These are phyloP conservation scores for Ceratina japonica DNA, from an alignment of 1,140 invertebrate species.

Conservation along the genomic window DNA sequence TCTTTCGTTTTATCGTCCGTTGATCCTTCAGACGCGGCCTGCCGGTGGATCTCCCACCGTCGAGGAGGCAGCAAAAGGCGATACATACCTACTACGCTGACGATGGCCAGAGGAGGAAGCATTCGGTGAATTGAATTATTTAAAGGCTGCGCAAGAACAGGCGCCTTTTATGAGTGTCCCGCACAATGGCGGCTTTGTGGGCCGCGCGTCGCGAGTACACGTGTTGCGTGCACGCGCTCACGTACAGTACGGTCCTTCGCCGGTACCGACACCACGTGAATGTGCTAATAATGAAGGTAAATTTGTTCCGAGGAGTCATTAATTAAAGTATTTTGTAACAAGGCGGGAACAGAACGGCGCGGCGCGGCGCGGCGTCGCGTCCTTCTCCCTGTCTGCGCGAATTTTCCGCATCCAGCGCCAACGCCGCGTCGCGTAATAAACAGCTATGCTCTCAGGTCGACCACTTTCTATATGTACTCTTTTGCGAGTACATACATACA, in stretches of 20 bases:
- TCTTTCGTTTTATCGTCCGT: conserved; percentile 22
- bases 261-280: conserved; percentile 56
- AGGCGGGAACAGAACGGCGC: conserved; percentile 49
- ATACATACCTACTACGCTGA: conserved; percentile 31
- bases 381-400: conserved; percentile 45
- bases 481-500: background rate
- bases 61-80: conserved; percentile 67
- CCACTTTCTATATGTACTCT: background rate
- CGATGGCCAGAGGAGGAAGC: conserved; percentile 62
- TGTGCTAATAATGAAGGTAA: conserved; percentile 78
- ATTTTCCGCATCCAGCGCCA: conserved; percentile 39
- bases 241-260: conserved; percentile 37
- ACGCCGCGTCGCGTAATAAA: conserved; percentile 37
- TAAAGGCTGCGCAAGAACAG: conserved; percentile 76
- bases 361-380: conserved; percentile 19
- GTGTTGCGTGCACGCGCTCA: conserved; percentile 60
- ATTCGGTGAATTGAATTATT: conserved; percentile 79
- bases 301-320: conserved; percentile 77
- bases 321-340: conserved; percentile 78
- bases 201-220: conserved; percentile 54
- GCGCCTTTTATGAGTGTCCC: conserved; percentile 72
- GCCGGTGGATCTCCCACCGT: conserved; percentile 52
- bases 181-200: conserved; percentile 76
- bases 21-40: background rate
- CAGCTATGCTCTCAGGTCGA: conserved; percentile 6